Evolutionary conservation across 2,113 vertebrate genomes (phyloP), one percentile per base, ranked within the genome.

Genomic region (Epinephelus fuscoguttatus): DNA sequence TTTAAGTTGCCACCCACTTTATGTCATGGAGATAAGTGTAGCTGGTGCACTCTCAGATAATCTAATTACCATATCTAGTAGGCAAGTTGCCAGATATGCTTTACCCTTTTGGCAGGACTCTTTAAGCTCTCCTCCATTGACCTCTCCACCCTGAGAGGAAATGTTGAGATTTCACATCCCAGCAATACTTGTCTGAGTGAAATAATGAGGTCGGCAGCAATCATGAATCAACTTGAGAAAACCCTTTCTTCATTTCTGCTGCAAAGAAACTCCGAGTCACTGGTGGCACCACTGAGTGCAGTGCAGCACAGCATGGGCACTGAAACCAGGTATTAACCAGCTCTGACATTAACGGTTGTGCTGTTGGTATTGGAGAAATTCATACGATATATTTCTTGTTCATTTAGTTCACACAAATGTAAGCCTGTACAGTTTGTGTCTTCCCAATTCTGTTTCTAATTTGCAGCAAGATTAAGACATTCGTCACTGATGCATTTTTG

Each of bases 181-280:
- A 23, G 18, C 67, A 40, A 11, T 45, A 33, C 71, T 59, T 21
- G 21, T 85, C 61, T 77, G 25, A 53, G 56, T 19, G 75, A 74
- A 84, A 62, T 71, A 78, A 82, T 56, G 82, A 88, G 55, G 3
- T 14, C 2, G 18, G 60, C 61, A 33, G 75, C 27, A 37, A 1
- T 53, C 59, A 33, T 9, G 10, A 59, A 70, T 59, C 40, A 30
- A 19, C 70, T 57, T 70, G 15, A 66, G 74, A 77, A 66, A 18
- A 1, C 23, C 19, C 42, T 30, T 30, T 82, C 18, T 27, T 25
- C 11, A 45, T 63, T 42, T 21, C 13, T 66, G 52, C 81, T 57
- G 68, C 68, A 83, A 60, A 82, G 59, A 14, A 40, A 49, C 80
- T 76, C 17, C 27, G 23, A n/a, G 63, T 57, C 57, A 19, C n/a